phyloP scores from a whole-genome alignment of 1,140 invertebrate species.

The Cepaea nemoralis region DNA sequence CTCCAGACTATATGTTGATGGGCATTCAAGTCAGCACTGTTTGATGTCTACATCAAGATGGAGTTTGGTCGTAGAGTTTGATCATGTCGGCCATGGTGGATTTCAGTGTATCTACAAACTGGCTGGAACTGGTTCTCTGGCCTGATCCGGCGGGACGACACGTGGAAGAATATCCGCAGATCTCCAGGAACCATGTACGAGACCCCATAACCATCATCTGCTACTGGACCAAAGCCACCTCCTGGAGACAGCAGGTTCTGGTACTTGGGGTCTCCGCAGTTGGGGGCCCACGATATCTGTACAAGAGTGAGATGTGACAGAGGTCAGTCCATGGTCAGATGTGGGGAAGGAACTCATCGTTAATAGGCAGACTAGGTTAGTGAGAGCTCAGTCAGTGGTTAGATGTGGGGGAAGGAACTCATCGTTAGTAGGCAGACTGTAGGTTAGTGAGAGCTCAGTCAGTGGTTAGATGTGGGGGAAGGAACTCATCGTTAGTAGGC shows the following conservation, averaged over 20 bases:
- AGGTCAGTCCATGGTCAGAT: too few species aligned
- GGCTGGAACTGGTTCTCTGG: conserved; percentile 68
- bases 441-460: too few species aligned
- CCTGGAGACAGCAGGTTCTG: conserved; percentile 67
- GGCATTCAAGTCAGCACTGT: too few species aligned
- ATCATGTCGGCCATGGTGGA: conserved; percentile 71
- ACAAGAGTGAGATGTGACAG: not conserved
- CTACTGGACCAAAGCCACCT: conserved; percentile 75
- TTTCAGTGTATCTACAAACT: conserved; percentile 72
- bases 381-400: too few species aligned
- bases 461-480: too few species aligned
- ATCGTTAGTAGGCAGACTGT: too few species aligned
- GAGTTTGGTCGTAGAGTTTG: not conserved
- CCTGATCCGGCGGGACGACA: conserved; percentile 73
- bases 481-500: too few species aligned
- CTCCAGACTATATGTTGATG: too few species aligned
- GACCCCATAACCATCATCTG: conserved; percentile 75
- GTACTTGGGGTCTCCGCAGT: conserved; percentile 71
- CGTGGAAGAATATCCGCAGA: conserved; percentile 74
- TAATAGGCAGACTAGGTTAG: too few species aligned
- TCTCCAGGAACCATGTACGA: conserved; percentile 75
- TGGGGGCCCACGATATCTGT: conserved; percentile 69
- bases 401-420: too few species aligned
- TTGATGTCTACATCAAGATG: not conserved
- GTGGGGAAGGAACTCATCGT: too few species aligned